Base-by-base conservation (phyloP, 2,888 invertebrate genomes). In the Orthonevra nobilis region DNA sequence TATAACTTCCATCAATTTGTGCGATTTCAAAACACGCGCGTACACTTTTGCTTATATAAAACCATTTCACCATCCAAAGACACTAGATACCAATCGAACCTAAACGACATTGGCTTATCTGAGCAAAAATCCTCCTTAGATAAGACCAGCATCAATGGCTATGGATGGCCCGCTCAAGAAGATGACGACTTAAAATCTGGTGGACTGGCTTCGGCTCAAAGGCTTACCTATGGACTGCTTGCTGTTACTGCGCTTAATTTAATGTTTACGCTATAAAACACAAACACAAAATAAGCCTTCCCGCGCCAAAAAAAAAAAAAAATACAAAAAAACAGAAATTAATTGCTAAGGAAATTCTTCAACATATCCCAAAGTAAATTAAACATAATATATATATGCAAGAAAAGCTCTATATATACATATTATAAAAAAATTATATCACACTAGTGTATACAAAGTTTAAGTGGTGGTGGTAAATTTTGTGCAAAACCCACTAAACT, bases 71-170 rank as follows among this genome's bases (percentile, higher is more conserved):
- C 58, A 66, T 82, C 79, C 74, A 61, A 82, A 94, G 94, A 93
- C 89, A 92, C 92, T 84, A 93, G 93, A 87, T 94, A 93, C 89
- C 93, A 93, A 89, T 93, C 93, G 82, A 92, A 92, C 86, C 89
- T 94, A 87, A 94, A 94, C 88, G 93, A 94, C 90, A 94, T 94
- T 88, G 93, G 93, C 89, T 93, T 94, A 89, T 93, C 93, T 82
- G 93, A 94, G 89, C 93, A 94, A 89, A 94, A 94, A 90, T 87
- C 86, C 83, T 84, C 86, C 83, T 69, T 85, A 84, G 88, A 88
- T 85, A 88, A 88, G 83, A 85, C 85, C 14, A 84, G 83, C 63
- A 81, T 69, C 32, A 82, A 79, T 79, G 69, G 81, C 69, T 83
- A 73, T 30, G 84, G 83, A 17, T 77, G 82, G 61, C 83, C 83